phyloP scores from a whole-genome alignment of 2,888 invertebrate species.

The Chironomus tentans region DNA sequence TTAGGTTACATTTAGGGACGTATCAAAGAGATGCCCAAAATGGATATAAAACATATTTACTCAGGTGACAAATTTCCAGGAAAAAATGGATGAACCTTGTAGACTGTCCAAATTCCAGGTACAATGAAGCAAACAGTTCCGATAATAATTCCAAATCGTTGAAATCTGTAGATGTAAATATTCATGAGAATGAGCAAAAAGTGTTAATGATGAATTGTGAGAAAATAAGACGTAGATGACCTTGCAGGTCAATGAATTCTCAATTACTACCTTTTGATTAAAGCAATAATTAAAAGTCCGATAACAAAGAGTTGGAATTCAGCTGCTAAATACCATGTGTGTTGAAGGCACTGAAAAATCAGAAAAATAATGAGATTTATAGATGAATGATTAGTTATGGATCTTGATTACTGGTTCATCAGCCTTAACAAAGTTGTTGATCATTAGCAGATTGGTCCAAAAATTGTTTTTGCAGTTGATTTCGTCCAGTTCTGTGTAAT shows the following conservation, averaged over 20 bases:
- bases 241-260: no score
- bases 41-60: constrained; percentile 34
- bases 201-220: no score
- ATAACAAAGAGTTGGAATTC: constrained; percentile 45
- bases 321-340: constrained; percentile 44
- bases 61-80: constrained; percentile 40
- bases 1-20: no score
- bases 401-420: constrained; percentile 32
- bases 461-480: constrained; percentile 42
- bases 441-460: constrained; percentile 45
- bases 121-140: background rate
- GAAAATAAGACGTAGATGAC: no score
- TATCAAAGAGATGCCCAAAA: no score
- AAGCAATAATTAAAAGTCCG: constrained; percentile 38
- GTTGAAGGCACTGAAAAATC: constrained; percentile 29
- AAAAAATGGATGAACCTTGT: background rate
- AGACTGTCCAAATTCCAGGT: background rate
- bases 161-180: no score
- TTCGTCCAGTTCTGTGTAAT: constrained; percentile 38
- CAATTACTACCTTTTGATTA: no score
- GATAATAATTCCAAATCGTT: background rate
- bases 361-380: background rate
- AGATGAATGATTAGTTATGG: background rate
- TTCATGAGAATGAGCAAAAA: no score
- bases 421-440: constrained; percentile 43